phyloP scores from a whole-genome alignment of 2,888 invertebrate species.

The Deilephila porcellus region DNA sequence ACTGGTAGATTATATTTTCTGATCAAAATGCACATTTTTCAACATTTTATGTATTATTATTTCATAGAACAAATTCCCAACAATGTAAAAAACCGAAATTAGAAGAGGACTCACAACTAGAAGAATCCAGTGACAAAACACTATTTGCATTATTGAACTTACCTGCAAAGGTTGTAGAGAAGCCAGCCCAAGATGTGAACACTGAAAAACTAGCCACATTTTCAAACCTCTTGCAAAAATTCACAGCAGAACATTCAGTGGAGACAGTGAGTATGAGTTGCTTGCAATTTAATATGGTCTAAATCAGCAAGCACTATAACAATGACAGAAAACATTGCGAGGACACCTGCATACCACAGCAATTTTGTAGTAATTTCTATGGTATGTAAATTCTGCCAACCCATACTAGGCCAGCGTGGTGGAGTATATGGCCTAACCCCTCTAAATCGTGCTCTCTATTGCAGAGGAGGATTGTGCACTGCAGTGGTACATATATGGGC shows the following conservation, averaged over 20 bases:
- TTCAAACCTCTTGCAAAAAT: conserved; percentile 78
- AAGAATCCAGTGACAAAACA: conserved; percentile 85
- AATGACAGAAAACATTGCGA: too few relatives aligned
- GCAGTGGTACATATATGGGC: too few relatives aligned
- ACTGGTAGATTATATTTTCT: too few relatives aligned
- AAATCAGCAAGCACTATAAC: too few relatives aligned
- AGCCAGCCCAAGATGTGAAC: conserved; percentile 61
- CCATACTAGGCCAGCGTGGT: too few relatives aligned
- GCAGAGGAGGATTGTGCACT: too few relatives aligned
- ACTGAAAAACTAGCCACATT: conserved; percentile 75
- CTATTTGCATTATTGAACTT: conserved; percentile 83
- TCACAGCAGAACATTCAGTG: conserved; percentile 75
- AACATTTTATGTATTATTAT: background rate
- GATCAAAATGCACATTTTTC: too few relatives aligned
- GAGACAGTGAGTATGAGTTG: conserved; percentile 64
- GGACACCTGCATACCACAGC: too few relatives aligned
- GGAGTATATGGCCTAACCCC: too few relatives aligned
- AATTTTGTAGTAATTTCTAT: too few relatives aligned
- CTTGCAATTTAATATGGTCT: background rate
- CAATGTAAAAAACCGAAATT: conserved; percentile 66
- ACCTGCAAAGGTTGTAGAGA: conserved; percentile 65
- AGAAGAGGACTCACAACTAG: conserved; percentile 54
- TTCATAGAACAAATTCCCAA: conserved; percentile 60
- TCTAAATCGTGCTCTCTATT: too few relatives aligned
- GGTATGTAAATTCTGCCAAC: too few relatives aligned